These are phyloP conservation scores for Hydropotes inermis DNA, from an alignment of 2,113 vertebrate species.

Conservation along the genomic window DNA sequence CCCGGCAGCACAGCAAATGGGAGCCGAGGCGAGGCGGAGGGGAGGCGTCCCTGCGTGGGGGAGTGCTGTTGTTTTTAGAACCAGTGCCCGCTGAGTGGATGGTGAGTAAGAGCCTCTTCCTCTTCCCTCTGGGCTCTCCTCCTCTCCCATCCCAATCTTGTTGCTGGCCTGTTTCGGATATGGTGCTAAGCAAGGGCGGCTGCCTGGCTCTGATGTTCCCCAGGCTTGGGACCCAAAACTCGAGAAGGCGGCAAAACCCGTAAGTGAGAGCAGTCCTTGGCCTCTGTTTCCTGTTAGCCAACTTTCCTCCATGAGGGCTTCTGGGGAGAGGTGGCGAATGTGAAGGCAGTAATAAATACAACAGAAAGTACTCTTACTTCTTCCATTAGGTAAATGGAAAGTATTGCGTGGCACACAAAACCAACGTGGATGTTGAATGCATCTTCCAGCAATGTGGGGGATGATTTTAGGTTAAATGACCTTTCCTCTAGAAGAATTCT, in stretches of 20 bases:
- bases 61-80: slow-evolving; percentile 65
- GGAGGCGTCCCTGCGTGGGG: slow-evolving; percentile 44
- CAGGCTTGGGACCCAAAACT: slow-evolving; percentile 50
- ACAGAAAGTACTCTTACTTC: background rate
- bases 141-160: background rate
- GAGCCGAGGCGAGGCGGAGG: background rate
- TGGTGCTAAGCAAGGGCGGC: slow-evolving; percentile 60
- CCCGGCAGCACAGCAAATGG: slow-evolving; percentile 50
- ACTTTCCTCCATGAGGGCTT: background rate
- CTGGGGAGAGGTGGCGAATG: background rate
- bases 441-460: background rate
- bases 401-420: background rate
- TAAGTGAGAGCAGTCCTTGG: slow-evolving; percentile 29
- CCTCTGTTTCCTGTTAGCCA: background rate
- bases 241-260: slow-evolving; percentile 34
- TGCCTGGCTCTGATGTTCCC: slow-evolving; percentile 64
- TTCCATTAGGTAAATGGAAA: background rate
- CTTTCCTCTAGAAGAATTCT: background rate
- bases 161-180: background rate
- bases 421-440: background rate
- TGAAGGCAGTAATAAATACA: background rate
- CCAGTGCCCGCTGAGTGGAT: slow-evolving; percentile 49
- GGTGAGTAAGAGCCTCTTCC: slow-evolving; percentile 72
- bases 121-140: slow-evolving; percentile 52
- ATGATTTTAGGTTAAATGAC: background rate